phyloP scores from a whole-genome alignment of 2,797 vertebrate genomes.

The Parauchenoglanis punctatus region DNA sequence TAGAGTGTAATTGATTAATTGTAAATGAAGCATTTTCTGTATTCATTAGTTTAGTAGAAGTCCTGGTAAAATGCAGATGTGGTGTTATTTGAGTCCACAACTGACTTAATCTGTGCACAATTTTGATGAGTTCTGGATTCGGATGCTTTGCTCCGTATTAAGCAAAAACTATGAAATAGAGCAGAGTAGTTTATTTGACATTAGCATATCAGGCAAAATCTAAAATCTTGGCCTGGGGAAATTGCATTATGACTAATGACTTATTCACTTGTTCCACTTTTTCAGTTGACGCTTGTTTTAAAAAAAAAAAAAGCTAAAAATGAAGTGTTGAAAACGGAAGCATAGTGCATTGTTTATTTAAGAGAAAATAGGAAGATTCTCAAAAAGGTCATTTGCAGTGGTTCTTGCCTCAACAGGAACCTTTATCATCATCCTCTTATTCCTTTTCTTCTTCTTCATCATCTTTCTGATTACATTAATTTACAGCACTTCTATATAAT shows the following conservation, averaged over 20 bases:
- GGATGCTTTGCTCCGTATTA: slow-evolving; percentile 41
- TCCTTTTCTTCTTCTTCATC: slow-evolving; percentile 8
- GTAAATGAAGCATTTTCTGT: not conserved
- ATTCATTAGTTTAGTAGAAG: not conserved
- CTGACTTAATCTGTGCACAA: not conserved
- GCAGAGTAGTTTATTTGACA: slow-evolving; percentile 68
- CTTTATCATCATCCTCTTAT: not conserved
- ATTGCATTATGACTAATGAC: slow-evolving; percentile 59
- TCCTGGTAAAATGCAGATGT: not conserved
- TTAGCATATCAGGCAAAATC: slow-evolving; percentile 68
- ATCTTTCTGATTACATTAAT: slow-evolving; percentile 24
- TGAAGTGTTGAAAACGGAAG: slow-evolving; percentile 33
- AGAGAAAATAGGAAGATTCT: not conserved
- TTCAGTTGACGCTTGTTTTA: slow-evolving; percentile 44
- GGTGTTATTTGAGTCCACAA: not conserved
- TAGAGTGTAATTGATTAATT: not conserved
- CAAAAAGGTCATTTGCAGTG: slow-evolving; percentile 26
- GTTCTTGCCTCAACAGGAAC: slow-evolving; percentile 24
- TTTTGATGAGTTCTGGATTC: not conserved
- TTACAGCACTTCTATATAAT: slow-evolving; percentile 32
- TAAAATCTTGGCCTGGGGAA: slow-evolving; percentile 57
- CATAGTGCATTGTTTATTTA: not conserved
- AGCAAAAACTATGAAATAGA: slow-evolving; percentile 51
- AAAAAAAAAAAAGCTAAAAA: slow-evolving; percentile 41
- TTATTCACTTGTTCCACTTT: slow-evolving; percentile 51